These are phyloP conservation scores for Drosophila paulistorum DNA, from an alignment of 1,140 invertebrate genomes.

Conservation along the genomic window DNA sequence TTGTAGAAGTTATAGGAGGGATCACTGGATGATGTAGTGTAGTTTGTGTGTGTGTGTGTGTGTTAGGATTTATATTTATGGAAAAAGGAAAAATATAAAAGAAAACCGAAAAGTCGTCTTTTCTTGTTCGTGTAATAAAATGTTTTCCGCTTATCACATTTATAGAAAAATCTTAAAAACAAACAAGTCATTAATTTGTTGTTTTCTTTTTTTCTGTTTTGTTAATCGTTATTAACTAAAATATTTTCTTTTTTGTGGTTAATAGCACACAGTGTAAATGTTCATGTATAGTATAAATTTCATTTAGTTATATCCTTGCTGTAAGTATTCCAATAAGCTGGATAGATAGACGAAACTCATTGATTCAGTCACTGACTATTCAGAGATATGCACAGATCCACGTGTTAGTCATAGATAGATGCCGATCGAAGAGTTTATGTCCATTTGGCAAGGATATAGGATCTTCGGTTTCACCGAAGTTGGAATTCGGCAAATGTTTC, in stretches of 20 bases:
- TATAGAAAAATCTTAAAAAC: slow-evolving; percentile 23
- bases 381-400: too few relatives aligned
- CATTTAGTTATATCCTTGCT: slow-evolving; percentile 2
- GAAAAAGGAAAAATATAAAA: slow-evolving; percentile 27
- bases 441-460: not conserved
- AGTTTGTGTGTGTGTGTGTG: not conserved
- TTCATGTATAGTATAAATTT: slow-evolving; percentile 17
- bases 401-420: too few relatives aligned
- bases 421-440: too few relatives aligned
- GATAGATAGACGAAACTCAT: too few relatives aligned
- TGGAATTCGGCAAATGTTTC: not conserved
- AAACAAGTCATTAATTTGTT: slow-evolving; percentile 46
- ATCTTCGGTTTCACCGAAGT: not conserved
- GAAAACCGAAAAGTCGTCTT: not conserved
- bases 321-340: not conserved
- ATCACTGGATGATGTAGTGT: slow-evolving; percentile 2
- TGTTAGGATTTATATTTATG: not conserved
- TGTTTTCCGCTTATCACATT: slow-evolving; percentile 67
- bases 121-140: slow-evolving; percentile 52
- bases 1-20: not conserved
- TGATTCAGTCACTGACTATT: too few relatives aligned
- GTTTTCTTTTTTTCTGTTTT: slow-evolving; percentile 26
- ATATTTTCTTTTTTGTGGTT: slow-evolving; percentile 31
- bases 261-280: slow-evolving; percentile 66
- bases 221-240: slow-evolving; percentile 58